These are phyloP conservation scores for Cyrtorhinus lividipennis DNA, from an alignment of 1,140 invertebrate genomes.

Conservation along the genomic window DNA sequence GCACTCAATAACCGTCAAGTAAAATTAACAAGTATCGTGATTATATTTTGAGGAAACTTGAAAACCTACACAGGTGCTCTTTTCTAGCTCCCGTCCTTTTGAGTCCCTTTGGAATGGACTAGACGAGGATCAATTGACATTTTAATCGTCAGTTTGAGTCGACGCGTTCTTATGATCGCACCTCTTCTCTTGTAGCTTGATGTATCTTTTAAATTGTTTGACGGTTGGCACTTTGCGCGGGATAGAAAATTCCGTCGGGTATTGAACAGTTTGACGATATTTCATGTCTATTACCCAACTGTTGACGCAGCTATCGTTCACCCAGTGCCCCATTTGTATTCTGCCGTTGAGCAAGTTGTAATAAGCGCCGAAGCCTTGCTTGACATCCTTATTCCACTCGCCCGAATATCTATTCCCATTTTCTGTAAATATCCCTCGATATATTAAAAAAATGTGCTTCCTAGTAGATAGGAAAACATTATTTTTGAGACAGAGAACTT, in stretches of 20 bases:
- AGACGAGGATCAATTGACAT: too few relatives aligned
- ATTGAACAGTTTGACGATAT: conserved; percentile 36
- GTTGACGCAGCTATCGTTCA: conserved; percentile 32
- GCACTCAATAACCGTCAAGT: too few relatives aligned
- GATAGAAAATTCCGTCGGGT: conserved; percentile 39
- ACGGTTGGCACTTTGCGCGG: conserved; percentile 19
- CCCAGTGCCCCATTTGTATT: conserved; percentile 43
- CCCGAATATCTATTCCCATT: conserved; percentile 48
- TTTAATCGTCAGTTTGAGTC: neutral
- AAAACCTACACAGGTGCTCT: too few relatives aligned
- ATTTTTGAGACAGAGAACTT: too few relatives aligned
- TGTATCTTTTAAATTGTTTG: neutral
- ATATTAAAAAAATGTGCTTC: neutral
- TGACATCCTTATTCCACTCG: conserved; percentile 36
- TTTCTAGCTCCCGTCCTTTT: too few relatives aligned
- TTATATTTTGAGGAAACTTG: too few relatives aligned
- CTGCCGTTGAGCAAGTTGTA: conserved; percentile 44
- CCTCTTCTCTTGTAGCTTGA: neutral
- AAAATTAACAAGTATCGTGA: too few relatives aligned
- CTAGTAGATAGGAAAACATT: too few relatives aligned
- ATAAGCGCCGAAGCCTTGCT: conserved; percentile 40
- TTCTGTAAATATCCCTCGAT: conserved; percentile 12
- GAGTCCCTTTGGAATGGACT: too few relatives aligned
- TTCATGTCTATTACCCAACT: conserved; percentile 38
- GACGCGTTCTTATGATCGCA: neutral